These are phyloP conservation scores for Gallinago media DNA, from an alignment of 2,113 vertebrate species.

Conservation along the genomic window DNA sequence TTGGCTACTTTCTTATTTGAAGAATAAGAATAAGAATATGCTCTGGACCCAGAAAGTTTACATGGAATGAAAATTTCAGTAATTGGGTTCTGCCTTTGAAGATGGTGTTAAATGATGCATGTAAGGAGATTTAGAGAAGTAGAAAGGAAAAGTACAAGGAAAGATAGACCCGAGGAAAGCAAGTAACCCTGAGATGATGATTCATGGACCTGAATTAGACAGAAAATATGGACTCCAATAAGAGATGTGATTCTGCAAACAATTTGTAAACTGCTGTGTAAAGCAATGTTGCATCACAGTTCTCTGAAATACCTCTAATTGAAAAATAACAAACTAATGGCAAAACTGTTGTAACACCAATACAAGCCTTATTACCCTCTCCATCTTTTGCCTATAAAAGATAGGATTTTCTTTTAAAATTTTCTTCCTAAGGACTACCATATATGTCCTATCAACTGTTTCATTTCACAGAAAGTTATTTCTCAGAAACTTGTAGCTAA, in stretches of 20 bases:
- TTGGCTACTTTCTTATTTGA: not conserved
- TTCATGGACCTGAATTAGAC: not conserved
- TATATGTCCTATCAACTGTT: not conserved
- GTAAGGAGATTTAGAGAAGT: not conserved
- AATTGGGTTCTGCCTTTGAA: not conserved
- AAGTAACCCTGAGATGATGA: not conserved
- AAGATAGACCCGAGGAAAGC: not conserved
- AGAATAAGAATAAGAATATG: not conserved
- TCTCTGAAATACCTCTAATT: not conserved
- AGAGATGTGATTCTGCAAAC: not conserved
- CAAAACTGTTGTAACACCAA: not conserved
- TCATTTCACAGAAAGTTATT: not conserved
- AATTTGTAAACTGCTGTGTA: not conserved
- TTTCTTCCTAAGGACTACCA: not conserved
- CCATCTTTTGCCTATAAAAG: not conserved
- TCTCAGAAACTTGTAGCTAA: not conserved
- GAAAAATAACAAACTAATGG: not conserved
- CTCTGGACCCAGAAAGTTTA: not conserved
- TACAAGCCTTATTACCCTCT: not conserved
- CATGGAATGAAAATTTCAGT: not conserved
- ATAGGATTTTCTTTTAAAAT: not conserved
- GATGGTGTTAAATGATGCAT: not conserved
- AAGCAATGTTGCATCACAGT: not conserved
- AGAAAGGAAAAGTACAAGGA: not conserved
- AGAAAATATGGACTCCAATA: not conserved